Base-by-base conservation (phyloP, 2,113 vertebrate genomes). In the Anser brachyrhynchus region DNA sequence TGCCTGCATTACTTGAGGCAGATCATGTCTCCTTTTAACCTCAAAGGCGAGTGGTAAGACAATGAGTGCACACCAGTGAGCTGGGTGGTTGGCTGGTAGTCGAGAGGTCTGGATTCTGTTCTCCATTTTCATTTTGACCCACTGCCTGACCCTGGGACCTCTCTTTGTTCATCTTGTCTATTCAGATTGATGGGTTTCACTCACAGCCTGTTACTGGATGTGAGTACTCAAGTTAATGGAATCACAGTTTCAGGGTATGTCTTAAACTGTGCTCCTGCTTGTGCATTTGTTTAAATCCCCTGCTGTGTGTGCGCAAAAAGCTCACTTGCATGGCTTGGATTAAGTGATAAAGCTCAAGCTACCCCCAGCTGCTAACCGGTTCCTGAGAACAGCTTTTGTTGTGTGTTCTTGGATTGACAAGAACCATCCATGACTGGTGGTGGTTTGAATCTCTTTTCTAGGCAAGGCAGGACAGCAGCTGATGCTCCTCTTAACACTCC, bases 371-470 rank as follows among this genome's bases (percentile, higher is more conserved):
- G 89, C 59, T 95, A 74, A 89, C 80, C 59, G 83, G 65, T 94
- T 94, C 84, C 80, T 71, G 52, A 90, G 67, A 86, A 65, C 61
- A 69, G 11, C 55, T 94, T 95, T 96, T 96, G 51, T 95, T 92
- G 73, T 46, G 41, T 84, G 57, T 76, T 87, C 82, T 92, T 95
- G 81, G 70, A 43, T 81, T 79, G 55, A 84, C 26, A 64, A 78
- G 62, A 81, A 17, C 51, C 37, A 84, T 39, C 41, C 39, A 37
- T 37, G 17, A 23, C 28, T 25, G 26, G 10, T 80, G 13, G 46
- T 57, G 57, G 25, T 78, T 75, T 69, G 41, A 89, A 29, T 64
- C 46, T 76, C 58, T 58, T 93, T 85, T 87, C 73, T 91, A 41
- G 41, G 33, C 41, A 78, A 80, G 18, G 37, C 41, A 75, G 28